Conservation (phyloP, 1,140 invertebrate genomes). For the Galleria mellonella region DNA sequence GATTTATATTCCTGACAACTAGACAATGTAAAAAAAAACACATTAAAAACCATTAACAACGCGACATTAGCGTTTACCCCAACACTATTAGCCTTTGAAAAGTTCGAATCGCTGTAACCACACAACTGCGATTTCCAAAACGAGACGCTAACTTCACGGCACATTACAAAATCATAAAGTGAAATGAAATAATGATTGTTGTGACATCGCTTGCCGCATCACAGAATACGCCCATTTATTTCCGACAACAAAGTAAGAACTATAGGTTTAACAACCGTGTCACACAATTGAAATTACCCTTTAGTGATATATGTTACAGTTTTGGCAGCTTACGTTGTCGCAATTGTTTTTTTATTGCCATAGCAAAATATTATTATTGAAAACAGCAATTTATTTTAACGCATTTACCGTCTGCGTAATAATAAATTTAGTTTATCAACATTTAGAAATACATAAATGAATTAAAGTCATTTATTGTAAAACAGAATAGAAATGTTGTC, state of each 20-base stretch:
- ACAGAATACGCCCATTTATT: slow-evolving; percentile 62
- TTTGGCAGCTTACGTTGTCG: not conserved
- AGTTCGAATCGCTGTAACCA: slow-evolving; percentile 41
- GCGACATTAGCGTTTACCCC: slow-evolving; percentile 40
- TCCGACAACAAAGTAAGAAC: slow-evolving; percentile 62
- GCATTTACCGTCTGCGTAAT: no score
- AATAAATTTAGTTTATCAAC: no score
- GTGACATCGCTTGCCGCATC: slow-evolving; percentile 63
- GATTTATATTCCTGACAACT: no score
- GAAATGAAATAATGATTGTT: slow-evolving; percentile 70
- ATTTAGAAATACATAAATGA: no score
- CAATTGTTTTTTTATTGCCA: not conserved
- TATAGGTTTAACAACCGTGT: slow-evolving; percentile 55
- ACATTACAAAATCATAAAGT: slow-evolving; percentile 61
- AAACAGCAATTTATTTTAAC: no score
- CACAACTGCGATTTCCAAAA: slow-evolving; percentile 51
- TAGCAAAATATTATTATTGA: not conserved
- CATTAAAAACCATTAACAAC: slow-evolving; percentile 31
- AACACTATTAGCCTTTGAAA: slow-evolving; percentile 25
- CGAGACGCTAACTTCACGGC: slow-evolving; percentile 50
- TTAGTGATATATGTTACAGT: slow-evolving; percentile 31
- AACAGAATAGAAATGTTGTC: no score
- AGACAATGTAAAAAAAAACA: no score
- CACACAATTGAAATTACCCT: slow-evolving; percentile 48
- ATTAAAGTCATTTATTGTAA: no score